Evolutionary conservation across 92 coral and sea anemone species (phyloP), one percentile per base, ranked within the genome.

Genomic region (Phenganax marumi): DNA sequence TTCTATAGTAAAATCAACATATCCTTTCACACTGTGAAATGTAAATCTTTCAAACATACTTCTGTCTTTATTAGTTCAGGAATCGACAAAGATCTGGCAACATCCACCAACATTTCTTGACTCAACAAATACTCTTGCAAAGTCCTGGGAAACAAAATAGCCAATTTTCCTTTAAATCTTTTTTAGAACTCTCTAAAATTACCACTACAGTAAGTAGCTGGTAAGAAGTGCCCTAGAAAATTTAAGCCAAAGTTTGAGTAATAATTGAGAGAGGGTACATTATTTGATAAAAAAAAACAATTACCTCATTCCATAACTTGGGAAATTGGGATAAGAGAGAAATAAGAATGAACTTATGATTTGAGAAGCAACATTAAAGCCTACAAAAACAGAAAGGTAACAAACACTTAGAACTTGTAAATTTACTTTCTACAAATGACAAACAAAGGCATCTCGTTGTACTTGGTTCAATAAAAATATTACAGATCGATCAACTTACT

Each of bases 41-140:
- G 46, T 14, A 3, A 46, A 16, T 23, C 2, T 46, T 5, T 1
- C 46, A 14, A 10, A 48, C 84, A 80, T 82, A 95, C 98, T 90
- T 92, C 88, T 77, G 91, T 80, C 88, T 86, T 88, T 14, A 95
- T 95, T 52, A 95, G 87, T 80, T 95, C 98, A 73, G 97, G 96
- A 57, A 95, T 65, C 2, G 96, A 89, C 57, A 90, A 82, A 25
- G 87, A 86, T 57, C 91, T 86, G 12, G 97, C 91, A 70, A 89
- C 84, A 85, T 86, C 87, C 6, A 89, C 91, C 21, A 89, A 85
- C 50, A 58, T 75, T 52, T 86, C 81, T 85, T 97, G 82, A 57
- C 88, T 84, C 56, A 90, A 60, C 2, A 95, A 88, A 75, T 87
- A 87, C 56, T 95, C 90, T 46, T 88, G 89, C 49, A 95, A 89